A percentile compares a stretch with the other conserved stretches of the same genome.
Conservation (phyloP, 2,113 vertebrate genomes). For the Dicentrarchus labrax region DNA sequence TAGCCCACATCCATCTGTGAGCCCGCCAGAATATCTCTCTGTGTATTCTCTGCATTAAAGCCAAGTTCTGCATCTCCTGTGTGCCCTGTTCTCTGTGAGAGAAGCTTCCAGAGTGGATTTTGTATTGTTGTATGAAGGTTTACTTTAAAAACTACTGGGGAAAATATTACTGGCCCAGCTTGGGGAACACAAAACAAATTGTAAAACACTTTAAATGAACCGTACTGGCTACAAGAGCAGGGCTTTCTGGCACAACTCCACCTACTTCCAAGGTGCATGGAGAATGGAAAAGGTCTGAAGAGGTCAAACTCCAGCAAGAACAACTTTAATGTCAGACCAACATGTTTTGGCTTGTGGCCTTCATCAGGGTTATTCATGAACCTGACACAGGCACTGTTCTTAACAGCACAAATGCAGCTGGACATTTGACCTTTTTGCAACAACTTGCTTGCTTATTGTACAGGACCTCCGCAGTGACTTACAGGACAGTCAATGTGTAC, state of each 20-base stretch:
- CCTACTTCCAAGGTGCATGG: neutral
- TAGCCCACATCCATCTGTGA: constrained; percentile 53
- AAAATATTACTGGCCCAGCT: constrained; percentile 25
- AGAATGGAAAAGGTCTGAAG: neutral
- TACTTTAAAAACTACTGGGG: constrained; percentile 23
- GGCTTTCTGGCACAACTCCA: neutral
- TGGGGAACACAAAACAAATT: constrained; percentile 42
- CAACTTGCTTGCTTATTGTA: constrained; percentile 3
- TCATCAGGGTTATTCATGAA: neutral
- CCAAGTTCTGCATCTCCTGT: constrained; percentile 58
- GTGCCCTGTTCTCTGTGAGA: neutral
- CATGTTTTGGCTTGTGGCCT: neutral
- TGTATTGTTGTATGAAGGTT: constrained; percentile 54
- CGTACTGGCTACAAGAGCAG: constrained; percentile 14
- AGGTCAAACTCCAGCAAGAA: neutral
- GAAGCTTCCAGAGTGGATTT: constrained; percentile 37
- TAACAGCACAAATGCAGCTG: neutral
- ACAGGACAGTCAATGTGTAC: neutral
- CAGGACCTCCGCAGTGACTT: constrained; percentile 11
- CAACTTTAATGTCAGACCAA: neutral
- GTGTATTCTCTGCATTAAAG: constrained; percentile 30
- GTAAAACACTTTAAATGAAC: constrained; percentile 26
- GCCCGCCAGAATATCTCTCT: constrained; percentile 40
- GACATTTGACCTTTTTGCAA: neutral
- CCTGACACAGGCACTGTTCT: neutral